Evolutionary conservation across 2,888 invertebrate species (phyloP).

Genomic region (Philhelius pedissequus): DNA sequence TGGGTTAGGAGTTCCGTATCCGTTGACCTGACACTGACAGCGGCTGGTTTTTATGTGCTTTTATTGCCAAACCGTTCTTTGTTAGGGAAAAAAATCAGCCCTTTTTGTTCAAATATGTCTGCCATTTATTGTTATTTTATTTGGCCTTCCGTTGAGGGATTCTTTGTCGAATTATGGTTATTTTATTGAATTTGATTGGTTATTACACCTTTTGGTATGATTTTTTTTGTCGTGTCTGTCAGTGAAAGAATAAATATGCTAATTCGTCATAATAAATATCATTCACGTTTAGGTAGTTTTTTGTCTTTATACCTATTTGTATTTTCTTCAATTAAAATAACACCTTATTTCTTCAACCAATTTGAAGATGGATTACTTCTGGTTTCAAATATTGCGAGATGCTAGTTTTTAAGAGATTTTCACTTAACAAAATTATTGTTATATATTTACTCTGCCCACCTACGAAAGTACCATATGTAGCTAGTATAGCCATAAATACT

Average conservation of each 20-base stretch:
- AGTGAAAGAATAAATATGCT: background rate
- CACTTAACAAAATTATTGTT: too few species aligned
- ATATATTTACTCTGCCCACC: too few species aligned
- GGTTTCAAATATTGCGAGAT: too few species aligned
- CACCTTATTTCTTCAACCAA: too few species aligned
- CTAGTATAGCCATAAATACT: too few species aligned
- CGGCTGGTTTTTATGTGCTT: slow-evolving; percentile 61
- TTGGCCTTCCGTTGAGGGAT: slow-evolving; percentile 58
- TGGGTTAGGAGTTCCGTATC: background rate
- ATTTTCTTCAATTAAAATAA: background rate
- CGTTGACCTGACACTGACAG: slow-evolving; percentile 62
- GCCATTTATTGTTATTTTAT: slow-evolving; percentile 63
- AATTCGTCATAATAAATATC: slow-evolving; percentile 1
- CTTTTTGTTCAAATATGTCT: slow-evolving; percentile 47
- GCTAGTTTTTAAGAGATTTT: too few species aligned
- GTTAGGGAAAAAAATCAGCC: slow-evolving; percentile 20
- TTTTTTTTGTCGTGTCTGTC: background rate
- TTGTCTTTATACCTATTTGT: background rate
- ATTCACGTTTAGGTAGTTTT: too few species aligned
- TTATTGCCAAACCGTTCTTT: slow-evolving; percentile 39
- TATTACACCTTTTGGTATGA: slow-evolving; percentile 10
- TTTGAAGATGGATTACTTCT: too few species aligned
- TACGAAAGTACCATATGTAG: too few species aligned
- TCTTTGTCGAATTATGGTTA: slow-evolving; percentile 51
- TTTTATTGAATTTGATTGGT: slow-evolving; percentile 65